A percentile compares a stretch with the other conserved stretches of the same genome.
phyloP scores from a whole-genome alignment of 1,140 invertebrate species.

The Heliconius melpomene region DNA sequence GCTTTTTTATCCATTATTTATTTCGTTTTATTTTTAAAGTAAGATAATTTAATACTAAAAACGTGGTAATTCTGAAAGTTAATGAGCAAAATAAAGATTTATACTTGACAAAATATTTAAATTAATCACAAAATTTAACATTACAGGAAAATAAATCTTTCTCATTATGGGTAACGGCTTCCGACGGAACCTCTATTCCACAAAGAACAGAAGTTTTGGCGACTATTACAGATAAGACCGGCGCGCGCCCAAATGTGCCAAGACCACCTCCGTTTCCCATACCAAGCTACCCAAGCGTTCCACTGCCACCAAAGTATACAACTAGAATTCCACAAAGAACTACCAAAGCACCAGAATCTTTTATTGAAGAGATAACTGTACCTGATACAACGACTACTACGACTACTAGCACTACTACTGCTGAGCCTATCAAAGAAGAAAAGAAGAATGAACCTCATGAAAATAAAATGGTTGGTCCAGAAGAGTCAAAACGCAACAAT shows the following conservation, averaged over 20 bases:
- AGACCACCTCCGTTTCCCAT: conserved; percentile 55
- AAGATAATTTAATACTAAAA: not conserved
- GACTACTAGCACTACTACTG: conserved; percentile 48
- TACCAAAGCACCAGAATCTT: conserved; percentile 60
- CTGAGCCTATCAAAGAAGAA: conserved; percentile 45
- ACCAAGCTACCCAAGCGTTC: conserved; percentile 47
- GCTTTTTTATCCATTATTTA: too few species aligned
- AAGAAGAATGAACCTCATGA: conserved; percentile 43
- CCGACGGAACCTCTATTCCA: conserved; percentile 64
- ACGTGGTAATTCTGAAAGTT: not conserved
- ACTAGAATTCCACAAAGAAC: conserved; percentile 56
- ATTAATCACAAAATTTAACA: conserved; percentile 26
- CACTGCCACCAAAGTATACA: conserved; percentile 48
- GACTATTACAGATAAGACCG: conserved; percentile 60
- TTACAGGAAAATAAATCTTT: conserved; percentile 73
- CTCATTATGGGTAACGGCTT: conserved; percentile 69
- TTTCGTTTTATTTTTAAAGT: too few species aligned
- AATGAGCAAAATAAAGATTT: not conserved
- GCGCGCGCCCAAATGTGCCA: conserved; percentile 53
- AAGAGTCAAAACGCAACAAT: conserved; percentile 48
- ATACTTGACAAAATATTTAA: not conserved
- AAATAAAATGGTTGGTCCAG: conserved; percentile 43
- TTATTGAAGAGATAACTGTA: conserved; percentile 56
- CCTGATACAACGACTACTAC: conserved; percentile 61
- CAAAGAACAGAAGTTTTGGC: conserved; percentile 68